phyloP scores from a whole-genome alignment of 2,888 invertebrate genomes.

The Eretmocerus hayati region DNA sequence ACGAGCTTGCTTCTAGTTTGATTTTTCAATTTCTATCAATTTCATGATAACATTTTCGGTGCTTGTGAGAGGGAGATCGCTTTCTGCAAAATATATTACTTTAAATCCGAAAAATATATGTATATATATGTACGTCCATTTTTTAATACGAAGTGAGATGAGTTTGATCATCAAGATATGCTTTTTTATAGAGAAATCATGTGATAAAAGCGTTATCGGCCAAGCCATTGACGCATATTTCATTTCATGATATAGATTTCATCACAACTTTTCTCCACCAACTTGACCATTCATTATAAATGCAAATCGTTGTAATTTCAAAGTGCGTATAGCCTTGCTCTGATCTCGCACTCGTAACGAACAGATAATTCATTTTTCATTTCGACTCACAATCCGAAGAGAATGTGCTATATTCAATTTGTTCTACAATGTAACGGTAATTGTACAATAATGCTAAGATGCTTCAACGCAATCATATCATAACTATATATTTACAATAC shows the following conservation, averaged over 20 bases:
- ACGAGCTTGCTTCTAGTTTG: constrained; percentile 10
- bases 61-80: constrained; percentile 14
- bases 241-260: neutral
- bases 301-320: constrained; percentile 13
- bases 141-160: neutral
- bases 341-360: constrained; percentile 6
- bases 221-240: neutral
- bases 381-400: no score
- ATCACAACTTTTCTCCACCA: neutral
- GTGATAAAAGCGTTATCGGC: neutral
- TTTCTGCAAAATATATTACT: constrained; percentile 7
- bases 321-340: constrained; percentile 16
- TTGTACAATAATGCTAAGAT: constrained; percentile 17
- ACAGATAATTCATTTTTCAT: constrained; percentile 4
- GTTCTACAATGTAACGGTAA: no score
- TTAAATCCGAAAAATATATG: constrained; percentile 12
- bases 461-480: constrained; percentile 17
- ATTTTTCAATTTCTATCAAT: neutral
- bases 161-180: neutral
- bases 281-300: constrained; percentile 2
- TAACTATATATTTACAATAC: constrained; percentile 21
- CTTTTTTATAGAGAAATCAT: neutral
- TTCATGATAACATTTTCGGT: constrained; percentile 2
- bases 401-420: no score
- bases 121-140: neutral